Percentiles rank a stretch among this genome's conserved stretches.
Conservation (phyloP, 2,888 invertebrate species). For the Ormyrus pomaceus region DNA sequence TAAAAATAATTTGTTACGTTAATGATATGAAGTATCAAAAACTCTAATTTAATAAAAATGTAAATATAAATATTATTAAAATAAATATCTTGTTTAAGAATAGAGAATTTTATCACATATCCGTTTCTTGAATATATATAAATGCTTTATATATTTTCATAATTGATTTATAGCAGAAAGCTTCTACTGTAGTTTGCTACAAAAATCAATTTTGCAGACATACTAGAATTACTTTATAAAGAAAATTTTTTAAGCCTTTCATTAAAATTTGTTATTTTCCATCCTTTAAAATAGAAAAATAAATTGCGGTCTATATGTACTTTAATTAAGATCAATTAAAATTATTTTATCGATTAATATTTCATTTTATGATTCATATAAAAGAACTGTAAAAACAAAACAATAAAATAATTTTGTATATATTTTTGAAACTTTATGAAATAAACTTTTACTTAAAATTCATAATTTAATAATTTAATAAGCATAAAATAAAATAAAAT, state of each 20-base stretch:
- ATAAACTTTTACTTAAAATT: not conserved
- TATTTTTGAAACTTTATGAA: not conserved
- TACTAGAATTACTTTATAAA: not conserved
- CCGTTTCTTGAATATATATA: not conserved
- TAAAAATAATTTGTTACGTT: not conserved
- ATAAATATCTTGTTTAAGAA: not conserved
- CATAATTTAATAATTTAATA: not conserved
- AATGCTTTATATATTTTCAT: not conserved
- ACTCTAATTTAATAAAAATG: not conserved
- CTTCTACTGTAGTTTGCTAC: not conserved
- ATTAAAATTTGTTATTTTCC: too few relatives aligned
- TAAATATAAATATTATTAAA: slow-evolving; percentile 7
- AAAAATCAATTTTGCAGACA: slow-evolving; percentile 13
- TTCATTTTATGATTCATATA: not conserved
- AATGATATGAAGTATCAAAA: not conserved
- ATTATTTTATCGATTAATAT: not conserved
- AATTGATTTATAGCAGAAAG: slow-evolving; percentile 26
- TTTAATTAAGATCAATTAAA: not conserved
- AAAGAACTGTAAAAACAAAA: not conserved
- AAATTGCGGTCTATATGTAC: not conserved
- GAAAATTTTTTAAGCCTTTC: too few relatives aligned
- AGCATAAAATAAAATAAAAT: not conserved
- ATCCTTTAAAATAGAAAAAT: too few relatives aligned
- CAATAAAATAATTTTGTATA: too few relatives aligned
- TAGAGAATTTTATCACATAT: too few relatives aligned